Conservation (phyloP, 2,888 invertebrate species). For the Eupithecia centaureata region DNA sequence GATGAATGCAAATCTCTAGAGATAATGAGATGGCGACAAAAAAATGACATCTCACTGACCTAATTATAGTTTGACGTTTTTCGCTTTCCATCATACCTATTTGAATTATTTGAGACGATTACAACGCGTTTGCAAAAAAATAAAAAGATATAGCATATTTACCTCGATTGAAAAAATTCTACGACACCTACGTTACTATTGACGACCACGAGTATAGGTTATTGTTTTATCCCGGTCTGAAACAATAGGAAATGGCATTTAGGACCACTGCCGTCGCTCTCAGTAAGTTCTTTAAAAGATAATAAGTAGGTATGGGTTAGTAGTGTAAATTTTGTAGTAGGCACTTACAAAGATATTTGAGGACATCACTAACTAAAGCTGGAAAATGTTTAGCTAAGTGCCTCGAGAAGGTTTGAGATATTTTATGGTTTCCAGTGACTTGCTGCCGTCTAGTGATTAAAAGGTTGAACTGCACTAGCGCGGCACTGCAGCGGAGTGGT, state of each 20-base stretch:
- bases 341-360: no score
- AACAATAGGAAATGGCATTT: slow-evolving; percentile 8
- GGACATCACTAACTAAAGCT: not conserved
- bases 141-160: no score
- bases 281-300: slow-evolving; percentile 71
- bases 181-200: not conserved
- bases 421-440: not conserved
- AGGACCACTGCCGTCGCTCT: slow-evolving; percentile 40
- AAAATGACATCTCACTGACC: no score
- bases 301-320: no score
- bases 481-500: not conserved
- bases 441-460: not conserved
- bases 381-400: no score
- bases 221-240: not conserved
- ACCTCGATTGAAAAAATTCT: not conserved
- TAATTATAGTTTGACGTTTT: no score
- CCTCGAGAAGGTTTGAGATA: not conserved
- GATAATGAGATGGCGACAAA: no score
- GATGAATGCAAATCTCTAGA: no score
- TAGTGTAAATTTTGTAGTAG: no score
- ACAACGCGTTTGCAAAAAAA: no score
- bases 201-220: not conserved
- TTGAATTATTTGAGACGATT: not conserved
- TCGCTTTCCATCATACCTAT: no score
- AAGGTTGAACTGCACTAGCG: not conserved